Evolutionary conservation across 2,797 vertebrate species (phyloP), one percentile per base, ranked within the genome.

Genomic region (Chromobotia macracanthus): DNA sequence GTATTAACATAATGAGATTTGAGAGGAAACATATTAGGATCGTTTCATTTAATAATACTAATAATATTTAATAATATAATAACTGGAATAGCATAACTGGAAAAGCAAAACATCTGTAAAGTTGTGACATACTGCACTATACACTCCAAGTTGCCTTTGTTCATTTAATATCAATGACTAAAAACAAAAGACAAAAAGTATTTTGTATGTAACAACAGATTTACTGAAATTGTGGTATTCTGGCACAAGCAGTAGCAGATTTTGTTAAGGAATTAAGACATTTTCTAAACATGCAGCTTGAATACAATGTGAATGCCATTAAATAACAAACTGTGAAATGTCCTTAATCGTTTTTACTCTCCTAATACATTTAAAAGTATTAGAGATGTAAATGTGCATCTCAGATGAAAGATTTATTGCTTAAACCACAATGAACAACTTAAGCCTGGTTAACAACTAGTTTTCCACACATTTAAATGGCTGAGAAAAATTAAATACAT

Each of bases 11-110:
- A 1, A 48, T 31, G 53, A 16, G 35, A 76, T 76, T 58, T 25
- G n/a, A 23, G 8, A 28, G 58, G 16, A 23, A 19, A 72, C 16
- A 9, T 41, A 51, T 50, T 53, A 19, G 1, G 96, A 38, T 38
- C 5, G 35, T 18, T 51, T 64, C 28, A 23, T 16, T 64, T 5
- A 5, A 74, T 38, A 21, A 35, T 38, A 38, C 2, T 13, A 2
- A n/a, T n/a, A n/a, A n/a, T n/a, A n/a, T n/a, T n/a, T n/a, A n/a
- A n/a, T n/a, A n/a, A n/a, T n/a, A n/a, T n/a, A n/a, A n/a, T n/a
- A n/a, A n/a, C n/a, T n/a, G n/a, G 4, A 28, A n/a, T 3, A 21
- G 50, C 61, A 35, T 6, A 19, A 63, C 13, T 48, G 18, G 18
- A 63, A 50, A 8, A 74, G 21, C 9, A 46, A 5, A n/a, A 5